Conservation (phyloP, 2,797 vertebrate species). For the Manis pentadactyla region DNA sequence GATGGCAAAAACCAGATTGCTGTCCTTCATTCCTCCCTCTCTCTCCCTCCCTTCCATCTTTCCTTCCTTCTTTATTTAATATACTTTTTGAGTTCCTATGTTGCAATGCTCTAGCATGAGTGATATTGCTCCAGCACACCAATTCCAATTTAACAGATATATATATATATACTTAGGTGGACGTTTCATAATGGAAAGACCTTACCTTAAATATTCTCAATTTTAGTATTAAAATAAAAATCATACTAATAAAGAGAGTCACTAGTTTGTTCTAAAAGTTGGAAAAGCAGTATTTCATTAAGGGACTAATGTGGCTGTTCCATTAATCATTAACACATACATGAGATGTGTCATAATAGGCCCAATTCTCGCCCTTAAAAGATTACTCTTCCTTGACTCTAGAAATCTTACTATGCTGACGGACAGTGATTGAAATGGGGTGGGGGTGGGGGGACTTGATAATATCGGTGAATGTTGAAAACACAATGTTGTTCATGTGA, state of each 20-base stretch:
- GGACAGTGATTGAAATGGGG: too few species aligned
- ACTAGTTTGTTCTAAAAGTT: neutral
- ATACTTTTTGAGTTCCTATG: neutral
- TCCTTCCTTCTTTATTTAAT: neutral
- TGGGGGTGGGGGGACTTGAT: too few species aligned
- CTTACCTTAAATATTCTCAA: neutral
- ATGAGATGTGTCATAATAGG: neutral
- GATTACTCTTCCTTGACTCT: neutral
- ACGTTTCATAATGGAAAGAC: neutral
- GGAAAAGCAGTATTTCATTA: neutral
- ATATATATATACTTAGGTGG: neutral
- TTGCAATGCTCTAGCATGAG: neutral
- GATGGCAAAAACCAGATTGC: neutral
- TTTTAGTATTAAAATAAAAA: conserved; percentile 34
- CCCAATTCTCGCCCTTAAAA: neutral
- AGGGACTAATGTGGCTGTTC: neutral
- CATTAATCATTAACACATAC: neutral
- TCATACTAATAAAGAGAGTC: neutral
- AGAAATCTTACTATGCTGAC: too few species aligned
- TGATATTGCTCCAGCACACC: neutral
- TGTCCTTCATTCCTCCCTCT: too few species aligned
- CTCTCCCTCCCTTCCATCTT: neutral
- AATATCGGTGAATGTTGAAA: too few species aligned
- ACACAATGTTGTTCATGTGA: too few species aligned
- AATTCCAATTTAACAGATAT: neutral